Evolutionary conservation across 1,140 invertebrate species (phyloP).

Genomic region (Monochamus saltuarius): DNA sequence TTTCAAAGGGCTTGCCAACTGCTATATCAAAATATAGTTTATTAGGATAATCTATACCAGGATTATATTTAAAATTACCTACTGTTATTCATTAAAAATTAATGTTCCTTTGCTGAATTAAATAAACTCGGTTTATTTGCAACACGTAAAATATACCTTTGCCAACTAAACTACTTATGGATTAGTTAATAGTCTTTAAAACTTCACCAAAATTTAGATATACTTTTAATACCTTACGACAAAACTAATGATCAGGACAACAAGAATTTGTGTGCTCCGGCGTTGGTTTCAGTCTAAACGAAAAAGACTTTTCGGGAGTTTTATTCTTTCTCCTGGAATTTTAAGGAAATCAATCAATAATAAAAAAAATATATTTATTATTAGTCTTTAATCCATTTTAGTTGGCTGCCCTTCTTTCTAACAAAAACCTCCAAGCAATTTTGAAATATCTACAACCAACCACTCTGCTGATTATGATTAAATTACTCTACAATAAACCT

Average conservation of each 20-base stretch:
- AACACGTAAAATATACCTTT: background rate
- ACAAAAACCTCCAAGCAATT: too few species aligned
- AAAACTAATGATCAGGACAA: conserved; percentile 19
- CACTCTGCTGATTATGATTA: too few species aligned
- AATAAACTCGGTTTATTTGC: background rate
- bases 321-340: background rate
- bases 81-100: too few species aligned
- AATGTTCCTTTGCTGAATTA: too few species aligned
- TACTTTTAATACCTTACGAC: background rate
- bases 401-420: conserved; percentile 1
- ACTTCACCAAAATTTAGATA: conserved; percentile 3
- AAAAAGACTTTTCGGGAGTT: background rate
- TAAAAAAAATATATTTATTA: background rate
- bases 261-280: conserved; percentile 4
- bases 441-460: too few species aligned
- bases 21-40: too few species aligned
- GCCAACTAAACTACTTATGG: background rate
- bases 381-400: background rate
- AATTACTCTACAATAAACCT: too few species aligned
- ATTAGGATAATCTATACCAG: background rate
- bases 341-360: background rate
- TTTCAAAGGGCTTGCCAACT: too few species aligned
- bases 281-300: conserved; percentile 18
- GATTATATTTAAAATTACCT: too few species aligned
- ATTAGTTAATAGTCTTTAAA: background rate